Conservation (phyloP, 2,888 invertebrate genomes). For the Perizoma flavofasciatum region DNA sequence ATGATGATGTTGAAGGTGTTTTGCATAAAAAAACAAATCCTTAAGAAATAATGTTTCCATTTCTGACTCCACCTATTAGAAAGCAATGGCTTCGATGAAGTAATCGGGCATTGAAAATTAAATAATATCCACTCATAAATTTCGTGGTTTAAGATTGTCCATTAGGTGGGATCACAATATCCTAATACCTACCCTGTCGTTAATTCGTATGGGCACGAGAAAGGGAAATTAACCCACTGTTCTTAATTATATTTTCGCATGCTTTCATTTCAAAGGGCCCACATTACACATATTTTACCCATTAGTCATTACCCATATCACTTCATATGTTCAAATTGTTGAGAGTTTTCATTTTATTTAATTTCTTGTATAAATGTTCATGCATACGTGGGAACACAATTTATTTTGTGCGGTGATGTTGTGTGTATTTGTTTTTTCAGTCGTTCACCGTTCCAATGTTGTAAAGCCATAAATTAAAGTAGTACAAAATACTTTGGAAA, state of each 20-base stretch:
- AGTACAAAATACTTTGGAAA: too few species aligned
- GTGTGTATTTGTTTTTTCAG: constrained; percentile 10
- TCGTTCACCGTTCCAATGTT: neutral
- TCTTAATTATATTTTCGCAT: constrained; percentile 82
- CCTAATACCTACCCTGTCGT: constrained; percentile 57
- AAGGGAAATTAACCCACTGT: constrained; percentile 78
- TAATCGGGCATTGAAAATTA: constrained; percentile 13
- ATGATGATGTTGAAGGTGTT: too few species aligned
- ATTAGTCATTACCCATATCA: constrained; percentile 40
- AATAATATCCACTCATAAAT: constrained; percentile 3
- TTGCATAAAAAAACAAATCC: too few species aligned
- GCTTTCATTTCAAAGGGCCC: constrained; percentile 77
- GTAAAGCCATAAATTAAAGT: too few species aligned
- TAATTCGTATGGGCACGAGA: constrained; percentile 79
- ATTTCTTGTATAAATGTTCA: constrained; percentile 43
- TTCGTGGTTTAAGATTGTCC: constrained; percentile 50
- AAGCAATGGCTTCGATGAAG: neutral
- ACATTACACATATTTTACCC: constrained; percentile 66
- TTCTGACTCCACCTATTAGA: too few species aligned
- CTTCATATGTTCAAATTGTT: constrained; percentile 56
- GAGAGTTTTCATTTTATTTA: constrained; percentile 53
- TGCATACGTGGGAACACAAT: constrained; percentile 5
- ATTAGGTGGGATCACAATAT: constrained; percentile 47
- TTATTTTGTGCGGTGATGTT: constrained; percentile 11
- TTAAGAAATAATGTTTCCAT: too few species aligned